Percentiles rank a stretch among this genome's conserved stretches.
Evolutionary conservation across 1,140 invertebrate genomes (phyloP).

Genomic region (Drosophila bifasciata): DNA sequence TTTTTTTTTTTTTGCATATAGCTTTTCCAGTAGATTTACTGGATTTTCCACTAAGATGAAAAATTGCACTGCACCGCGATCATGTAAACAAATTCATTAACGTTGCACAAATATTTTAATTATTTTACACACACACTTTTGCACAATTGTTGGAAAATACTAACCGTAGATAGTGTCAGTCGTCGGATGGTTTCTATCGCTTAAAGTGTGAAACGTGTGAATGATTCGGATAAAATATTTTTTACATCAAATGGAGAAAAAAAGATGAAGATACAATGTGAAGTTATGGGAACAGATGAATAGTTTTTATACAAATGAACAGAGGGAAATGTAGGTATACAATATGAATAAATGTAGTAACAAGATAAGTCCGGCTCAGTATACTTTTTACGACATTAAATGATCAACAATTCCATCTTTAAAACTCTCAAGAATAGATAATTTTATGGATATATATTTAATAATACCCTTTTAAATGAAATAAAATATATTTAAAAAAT

Average conservation of each 20-base stretch:
- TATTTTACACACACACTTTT: constrained; percentile 58
- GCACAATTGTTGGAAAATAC: constrained; percentile 42
- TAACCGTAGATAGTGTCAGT: constrained; percentile 2
- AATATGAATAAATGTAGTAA: no score
- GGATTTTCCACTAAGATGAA: constrained; percentile 70
- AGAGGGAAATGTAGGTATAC: no score
- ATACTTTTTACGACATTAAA: no score
- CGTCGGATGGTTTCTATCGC: background rate
- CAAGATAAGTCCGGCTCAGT: no score
- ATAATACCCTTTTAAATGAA: no score
- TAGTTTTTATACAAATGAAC: no score
- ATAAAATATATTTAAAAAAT: no score
- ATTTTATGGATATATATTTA: no score
- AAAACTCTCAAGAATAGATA: no score
- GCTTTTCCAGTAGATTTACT: constrained; percentile 57
- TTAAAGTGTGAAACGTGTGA: background rate
- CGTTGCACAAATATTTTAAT: constrained; percentile 76
- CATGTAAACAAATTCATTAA: constrained; percentile 82
- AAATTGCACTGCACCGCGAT: constrained; percentile 72
- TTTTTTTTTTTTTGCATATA: constrained; percentile 28
- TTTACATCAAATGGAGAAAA: background rate
- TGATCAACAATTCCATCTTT: no score
- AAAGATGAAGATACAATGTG: background rate
- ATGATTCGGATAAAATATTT: constrained; percentile 24
- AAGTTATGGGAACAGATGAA: no score